A percentile compares a stretch with the other conserved stretches of the same genome.
phyloP scores from a whole-genome alignment of 2,888 invertebrate species.

The Tuberolachnus salignus region DNA sequence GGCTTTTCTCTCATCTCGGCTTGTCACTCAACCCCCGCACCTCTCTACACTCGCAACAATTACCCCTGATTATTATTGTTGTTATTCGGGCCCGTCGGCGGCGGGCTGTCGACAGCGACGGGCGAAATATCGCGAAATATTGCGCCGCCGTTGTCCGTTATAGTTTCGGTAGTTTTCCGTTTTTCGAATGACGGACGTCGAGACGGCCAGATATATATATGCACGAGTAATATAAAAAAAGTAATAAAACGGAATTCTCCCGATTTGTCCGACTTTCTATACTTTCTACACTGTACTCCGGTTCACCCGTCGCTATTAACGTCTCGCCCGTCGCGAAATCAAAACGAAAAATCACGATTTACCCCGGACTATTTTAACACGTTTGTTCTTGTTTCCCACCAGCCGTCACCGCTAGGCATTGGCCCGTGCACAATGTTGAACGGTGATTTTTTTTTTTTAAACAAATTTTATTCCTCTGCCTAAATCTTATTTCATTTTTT shows the following conservation, averaged over 20 bases:
- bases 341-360: no score
- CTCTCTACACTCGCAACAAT: background rate
- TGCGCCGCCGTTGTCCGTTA: background rate
- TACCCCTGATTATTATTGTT: constrained; percentile 34
- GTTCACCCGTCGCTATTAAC: no score
- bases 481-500: no score
- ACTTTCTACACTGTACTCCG: background rate
- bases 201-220: background rate
- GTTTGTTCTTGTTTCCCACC: no score
- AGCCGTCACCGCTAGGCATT: no score
- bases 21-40: constrained; percentile 7
- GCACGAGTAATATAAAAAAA: no score
- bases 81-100: background rate
- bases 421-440: no score
- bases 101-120: constrained; percentile 12
- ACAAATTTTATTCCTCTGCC: no score
- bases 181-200: constrained; percentile 29
- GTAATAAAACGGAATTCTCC: constrained; percentile 5
- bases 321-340: no score
- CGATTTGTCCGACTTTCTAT: constrained; percentile 23
- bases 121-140: constrained; percentile 23
- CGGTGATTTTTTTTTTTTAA: no score
- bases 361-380: no score
- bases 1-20: constrained; percentile 41
- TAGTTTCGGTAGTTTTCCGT: background rate